Conservation (phyloP, 2,888 invertebrate species). For the Polydrusus tereticollis region DNA sequence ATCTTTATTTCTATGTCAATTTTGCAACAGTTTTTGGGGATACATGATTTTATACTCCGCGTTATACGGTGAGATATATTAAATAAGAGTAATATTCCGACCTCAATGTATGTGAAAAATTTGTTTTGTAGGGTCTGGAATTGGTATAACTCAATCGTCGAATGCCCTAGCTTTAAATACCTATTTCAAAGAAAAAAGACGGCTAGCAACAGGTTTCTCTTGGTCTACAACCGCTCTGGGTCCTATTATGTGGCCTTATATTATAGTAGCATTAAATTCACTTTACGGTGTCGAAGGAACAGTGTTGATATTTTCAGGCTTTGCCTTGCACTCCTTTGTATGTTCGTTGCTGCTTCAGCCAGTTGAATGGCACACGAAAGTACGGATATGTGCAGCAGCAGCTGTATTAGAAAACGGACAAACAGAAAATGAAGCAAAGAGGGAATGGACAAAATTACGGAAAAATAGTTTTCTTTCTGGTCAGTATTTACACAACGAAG, state of each 20-base stretch:
- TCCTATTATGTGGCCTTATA: slow-evolving; percentile 79
- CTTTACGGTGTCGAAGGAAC: slow-evolving; percentile 77
- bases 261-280: slow-evolving; percentile 76
- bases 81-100: too few relatives aligned
- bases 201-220: slow-evolving; percentile 79
- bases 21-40: slow-evolving; percentile 74
- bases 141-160: slow-evolving; percentile 77
- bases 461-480: slow-evolving; percentile 70
- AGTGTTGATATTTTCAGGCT: slow-evolving; percentile 75
- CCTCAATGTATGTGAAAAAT: too few relatives aligned
- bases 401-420: slow-evolving; percentile 44
- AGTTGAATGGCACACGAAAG: slow-evolving; percentile 79
- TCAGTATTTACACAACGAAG: slow-evolving; percentile 76
- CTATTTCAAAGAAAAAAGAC: slow-evolving; percentile 78
- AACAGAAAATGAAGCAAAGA: slow-evolving; percentile 18
- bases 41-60: slow-evolving; percentile 77
- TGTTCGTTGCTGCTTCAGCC: slow-evolving; percentile 80
- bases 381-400: slow-evolving; percentile 56
- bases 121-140: slow-evolving; percentile 73
- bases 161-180: slow-evolving; percentile 81
- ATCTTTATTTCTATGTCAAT: slow-evolving; percentile 73
- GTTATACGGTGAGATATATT: slow-evolving; percentile 79
- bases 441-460: slow-evolving; percentile 40
- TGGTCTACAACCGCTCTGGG: slow-evolving; percentile 81
- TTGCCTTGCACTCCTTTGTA: slow-evolving; percentile 77